Evolutionary conservation across 2,113 vertebrate species (phyloP), one percentile per base, ranked within the genome.

Genomic region (Malurus elegans): DNA sequence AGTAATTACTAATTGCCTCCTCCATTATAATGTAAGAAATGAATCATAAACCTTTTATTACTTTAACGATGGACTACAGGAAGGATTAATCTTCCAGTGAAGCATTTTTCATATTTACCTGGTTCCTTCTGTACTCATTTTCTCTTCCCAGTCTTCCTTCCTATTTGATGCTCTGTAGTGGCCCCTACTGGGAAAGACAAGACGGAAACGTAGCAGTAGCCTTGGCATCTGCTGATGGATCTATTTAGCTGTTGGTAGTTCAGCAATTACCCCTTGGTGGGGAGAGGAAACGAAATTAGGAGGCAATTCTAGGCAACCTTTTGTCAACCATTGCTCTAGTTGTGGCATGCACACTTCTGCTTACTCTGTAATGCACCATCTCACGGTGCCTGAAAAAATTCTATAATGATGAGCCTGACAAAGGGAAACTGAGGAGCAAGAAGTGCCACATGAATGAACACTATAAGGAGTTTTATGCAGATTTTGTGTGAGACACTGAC

Each of bases 1-100:
- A 97, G 95, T 97, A 96, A 97, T 98, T 97, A 97, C 97, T 98
- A 97, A 98, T 97, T 98, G 97, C 97, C 96, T 98, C 97, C 95
- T 97, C 97, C 96, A 97, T 97, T 98, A 97, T 97, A 97, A 97
- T 94, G 95, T 95, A 97, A 97, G 96, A 97, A 98, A 98, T 97
- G 97, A 98, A 97, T 97, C 97, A 97, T 97, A 98, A 97, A 96
- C 92, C 95, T 97, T 98, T 97, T 97, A 97, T 97, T 95, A 95
- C 92, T 96, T 78, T 95, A 97, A 79, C 90, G 34, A 95, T 96
- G 97, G 97, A 97, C 97, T 97, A 70, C 84, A 97, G 95, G 96
- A 97, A 97, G 96, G 90, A 97, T 98, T 96, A 93, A 96, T 97
- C 96, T 97, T 95, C 97, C 90, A 87, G 66, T 92, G 93, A 96